Evolutionary conservation across 2,888 invertebrate genomes (phyloP), one percentile per base, ranked within the genome.

Genomic region (Serripes groenlandicus): DNA sequence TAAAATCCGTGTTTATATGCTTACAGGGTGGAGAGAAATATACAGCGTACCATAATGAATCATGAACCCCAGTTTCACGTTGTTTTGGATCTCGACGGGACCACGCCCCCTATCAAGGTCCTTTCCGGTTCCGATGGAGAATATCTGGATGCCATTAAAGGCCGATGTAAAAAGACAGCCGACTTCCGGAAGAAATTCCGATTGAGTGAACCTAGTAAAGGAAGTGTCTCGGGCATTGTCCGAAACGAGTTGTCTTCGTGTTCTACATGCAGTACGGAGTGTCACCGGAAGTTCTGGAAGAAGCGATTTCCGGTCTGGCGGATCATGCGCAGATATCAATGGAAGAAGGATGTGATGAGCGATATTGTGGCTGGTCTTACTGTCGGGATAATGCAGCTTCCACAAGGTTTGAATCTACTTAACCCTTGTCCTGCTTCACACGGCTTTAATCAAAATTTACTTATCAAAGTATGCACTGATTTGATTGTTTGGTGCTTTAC

Each of bases 311-410:
- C 85, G 42, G 78, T 83, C 15, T 83, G 75, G 75, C 64, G 78
- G 54, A 86, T 83, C 35, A 82, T 94, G 90, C 88, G 89, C 34
- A 91, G 91, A 64, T 94, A 94, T 83, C 90, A 91, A 71, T 78
- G 89, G 83, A 89, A 85, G 78, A 80, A 91, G 28, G 95, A 97
- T 94, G 95, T 98, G 30, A 90, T 97, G 0, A 96, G 96, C 23
- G 98, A 98, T 95, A 90, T 97, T 62, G 96, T 98, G 1, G 96
- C 98, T 0, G 98, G 98, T 0, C 96, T 97, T 52, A 98, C 98
- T 0, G 97, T 98, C 0, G 98, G 94, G 11, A 92, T 94, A 23
- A 94, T 94, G 94, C 94, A 94, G 81, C 92, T 94, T 21, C 94
- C 94, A 21, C 94, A 94, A 89, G 95, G 95, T 94, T 75, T 77